Evolutionary conservation across 2,797 vertebrate species (phyloP).

Genomic region (Phoxinus dragarum): DNA sequence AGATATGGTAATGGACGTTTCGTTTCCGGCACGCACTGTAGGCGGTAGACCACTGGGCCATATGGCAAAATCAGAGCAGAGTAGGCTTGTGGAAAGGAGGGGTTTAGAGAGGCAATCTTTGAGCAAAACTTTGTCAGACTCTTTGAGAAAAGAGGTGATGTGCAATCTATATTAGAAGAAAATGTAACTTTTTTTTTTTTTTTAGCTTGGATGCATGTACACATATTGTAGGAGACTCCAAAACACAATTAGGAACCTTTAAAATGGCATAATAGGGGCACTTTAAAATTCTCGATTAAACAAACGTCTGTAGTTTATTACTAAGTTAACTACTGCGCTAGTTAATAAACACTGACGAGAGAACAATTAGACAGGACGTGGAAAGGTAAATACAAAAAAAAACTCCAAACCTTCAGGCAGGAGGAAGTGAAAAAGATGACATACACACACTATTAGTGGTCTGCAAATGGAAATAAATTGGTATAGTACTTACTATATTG

Average conservation of each 20-base stretch:
- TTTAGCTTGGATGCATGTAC: neutral
- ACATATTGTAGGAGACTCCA: neutral
- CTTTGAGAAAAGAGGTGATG: neutral
- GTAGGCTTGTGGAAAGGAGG: too few species aligned
- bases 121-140: too few species aligned
- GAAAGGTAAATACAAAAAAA: conserved; percentile 35
- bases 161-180: neutral
- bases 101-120: too few species aligned
- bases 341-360: neutral
- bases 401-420: neutral
- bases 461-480: neutral
- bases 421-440: conserved; percentile 45
- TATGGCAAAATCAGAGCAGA: too few species aligned
- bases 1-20: too few species aligned
- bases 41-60: too few species aligned
- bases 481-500: conserved; percentile 76
- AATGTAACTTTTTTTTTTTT: neutral
- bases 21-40: too few species aligned
- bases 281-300: neutral
- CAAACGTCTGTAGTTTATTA: neutral
- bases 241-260: neutral
- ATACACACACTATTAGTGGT: neutral
- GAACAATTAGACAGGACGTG: conserved; percentile 3
- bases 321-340: neutral
- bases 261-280: neutral